Percentiles rank a stretch among this genome's conserved stretches.
phyloP scores from a whole-genome alignment of 1,140 invertebrate species.

The Cydia splendana region DNA sequence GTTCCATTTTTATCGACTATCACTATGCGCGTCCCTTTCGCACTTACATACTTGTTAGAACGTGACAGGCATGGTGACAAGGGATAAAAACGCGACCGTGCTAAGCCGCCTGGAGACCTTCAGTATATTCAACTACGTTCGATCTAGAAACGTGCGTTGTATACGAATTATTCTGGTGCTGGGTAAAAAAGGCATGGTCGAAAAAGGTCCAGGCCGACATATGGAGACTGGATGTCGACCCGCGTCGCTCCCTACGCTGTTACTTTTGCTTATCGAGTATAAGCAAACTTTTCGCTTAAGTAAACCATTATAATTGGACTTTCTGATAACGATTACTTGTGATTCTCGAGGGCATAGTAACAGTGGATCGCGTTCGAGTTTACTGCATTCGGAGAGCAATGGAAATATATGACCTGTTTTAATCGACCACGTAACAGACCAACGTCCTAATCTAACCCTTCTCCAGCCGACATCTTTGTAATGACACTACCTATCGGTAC shows the following conservation, averaged over 20 bases:
- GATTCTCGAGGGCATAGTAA: not conserved
- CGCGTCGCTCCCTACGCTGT: not conserved
- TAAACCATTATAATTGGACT: not conserved
- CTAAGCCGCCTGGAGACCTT: conserved; percentile 10
- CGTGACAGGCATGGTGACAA: too few species aligned
- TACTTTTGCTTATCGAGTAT: not conserved
- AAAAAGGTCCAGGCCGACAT: conserved; percentile 19
- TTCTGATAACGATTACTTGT: not conserved
- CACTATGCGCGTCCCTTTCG: too few species aligned
- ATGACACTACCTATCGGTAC: not conserved
- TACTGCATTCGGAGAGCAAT: not conserved
- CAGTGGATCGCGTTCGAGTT: not conserved
- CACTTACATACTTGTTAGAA: too few species aligned
- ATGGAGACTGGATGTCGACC: conserved; percentile 1
- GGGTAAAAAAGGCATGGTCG: conserved; percentile 8
- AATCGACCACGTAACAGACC: conserved; percentile 30
- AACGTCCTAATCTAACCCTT: conserved; percentile 31
- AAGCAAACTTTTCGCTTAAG: not conserved
- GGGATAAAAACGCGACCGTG: too few species aligned
- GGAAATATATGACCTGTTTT: not conserved
- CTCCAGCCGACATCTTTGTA: not conserved
- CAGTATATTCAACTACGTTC: conserved; percentile 9
- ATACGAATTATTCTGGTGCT: conserved; percentile 21
- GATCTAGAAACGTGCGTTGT: conserved; percentile 26
- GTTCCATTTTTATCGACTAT: too few species aligned